phyloP scores from a whole-genome alignment of 1,140 invertebrate genomes.

The Antheraea mylitta region DNA sequence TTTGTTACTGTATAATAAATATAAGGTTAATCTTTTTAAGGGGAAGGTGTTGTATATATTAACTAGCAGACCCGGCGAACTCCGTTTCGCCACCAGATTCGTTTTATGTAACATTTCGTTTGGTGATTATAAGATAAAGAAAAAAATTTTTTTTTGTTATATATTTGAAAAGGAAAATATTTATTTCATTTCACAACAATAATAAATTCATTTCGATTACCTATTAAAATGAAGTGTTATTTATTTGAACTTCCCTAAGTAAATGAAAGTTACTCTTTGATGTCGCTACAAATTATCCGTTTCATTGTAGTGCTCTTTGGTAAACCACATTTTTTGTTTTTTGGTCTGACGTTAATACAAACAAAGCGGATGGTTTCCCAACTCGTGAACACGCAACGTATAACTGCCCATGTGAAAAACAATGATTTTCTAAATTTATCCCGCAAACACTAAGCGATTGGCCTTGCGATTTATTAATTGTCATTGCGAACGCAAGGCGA shows the following conservation, averaged over 20 bases:
- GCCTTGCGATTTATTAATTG: too few relatives aligned
- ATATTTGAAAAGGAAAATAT: slow-evolving; percentile 15
- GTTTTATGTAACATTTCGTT: slow-evolving; percentile 31
- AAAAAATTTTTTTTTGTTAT: slow-evolving; percentile 10
- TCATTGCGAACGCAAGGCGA: too few relatives aligned
- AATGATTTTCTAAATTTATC: too few relatives aligned
- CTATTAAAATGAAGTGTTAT: slow-evolving; percentile 23
- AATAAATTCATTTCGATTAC: slow-evolving; percentile 30
- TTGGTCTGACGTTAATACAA: slow-evolving; percentile 1
- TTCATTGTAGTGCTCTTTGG: too few relatives aligned
- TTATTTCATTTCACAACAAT: slow-evolving; percentile 33
- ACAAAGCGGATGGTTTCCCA: slow-evolving; percentile 3
- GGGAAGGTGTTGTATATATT: too few relatives aligned
- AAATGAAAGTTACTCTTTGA: slow-evolving; percentile 25
- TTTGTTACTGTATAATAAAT: too few relatives aligned
- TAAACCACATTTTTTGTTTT: slow-evolving; percentile 19
- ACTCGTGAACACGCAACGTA: too few relatives aligned
- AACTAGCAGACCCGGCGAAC: slow-evolving; percentile 20
- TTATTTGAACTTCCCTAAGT: slow-evolving; percentile 22
- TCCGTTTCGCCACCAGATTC: slow-evolving; percentile 29
- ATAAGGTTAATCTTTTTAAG: too few relatives aligned
- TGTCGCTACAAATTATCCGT: too few relatives aligned
- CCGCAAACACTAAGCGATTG: too few relatives aligned
- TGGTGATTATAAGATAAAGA: slow-evolving; percentile 27
- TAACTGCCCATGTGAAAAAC: too few relatives aligned